Evolutionary conservation across 2,113 vertebrate species (phyloP), one percentile per base, ranked within the genome.

Genomic region (Danionella cerebrum): DNA sequence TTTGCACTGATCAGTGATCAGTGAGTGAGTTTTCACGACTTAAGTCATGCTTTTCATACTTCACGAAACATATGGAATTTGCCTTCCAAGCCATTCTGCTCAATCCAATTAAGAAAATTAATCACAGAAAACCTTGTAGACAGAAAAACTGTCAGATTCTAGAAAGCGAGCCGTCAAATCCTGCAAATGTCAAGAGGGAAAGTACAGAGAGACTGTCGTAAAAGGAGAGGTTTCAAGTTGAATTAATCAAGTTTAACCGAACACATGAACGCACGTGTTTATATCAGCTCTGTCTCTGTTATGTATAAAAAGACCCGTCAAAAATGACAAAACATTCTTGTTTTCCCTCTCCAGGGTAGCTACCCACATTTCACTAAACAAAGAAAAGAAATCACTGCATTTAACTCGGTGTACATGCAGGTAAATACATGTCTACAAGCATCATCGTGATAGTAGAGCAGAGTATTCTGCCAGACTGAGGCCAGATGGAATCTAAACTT

Each of bases 401-500:
- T n/a, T n/a, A n/a, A n/a, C n/a, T n/a, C n/a, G n/a, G n/a, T n/a
- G n/a, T n/a, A n/a, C n/a, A n/a, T n/a, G n/a, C n/a, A n/a, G n/a
- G n/a, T n/a, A n/a, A n/a, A n/a, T n/a, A n/a, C n/a, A n/a, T n/a
- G n/a, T n/a, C n/a, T n/a, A n/a, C 33, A 24, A 50, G 19, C 7
- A 1, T 19, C 2, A 41, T 11, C 6, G 9, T 29, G 6, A 10
- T n/a, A 9, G 33, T 22, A 11, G 42, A 33, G 25, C 4, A 18
- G 36, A 29, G 55, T 16, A n/a, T 52, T 44, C n/a, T n/a, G n/a
- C n/a, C n/a, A 38, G 29, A 67, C 27, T 35, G 24, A n/a, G n/a
- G 59, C 59, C 64, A 69, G 59, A 65, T 50, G 53, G 60, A 58
- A 54, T 50, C 59, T 50, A 25, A 55, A 41, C 39, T 38, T 33